Base-by-base conservation (phyloP, 2,113 vertebrate genomes). In the Amia ocellicauda region DNA sequence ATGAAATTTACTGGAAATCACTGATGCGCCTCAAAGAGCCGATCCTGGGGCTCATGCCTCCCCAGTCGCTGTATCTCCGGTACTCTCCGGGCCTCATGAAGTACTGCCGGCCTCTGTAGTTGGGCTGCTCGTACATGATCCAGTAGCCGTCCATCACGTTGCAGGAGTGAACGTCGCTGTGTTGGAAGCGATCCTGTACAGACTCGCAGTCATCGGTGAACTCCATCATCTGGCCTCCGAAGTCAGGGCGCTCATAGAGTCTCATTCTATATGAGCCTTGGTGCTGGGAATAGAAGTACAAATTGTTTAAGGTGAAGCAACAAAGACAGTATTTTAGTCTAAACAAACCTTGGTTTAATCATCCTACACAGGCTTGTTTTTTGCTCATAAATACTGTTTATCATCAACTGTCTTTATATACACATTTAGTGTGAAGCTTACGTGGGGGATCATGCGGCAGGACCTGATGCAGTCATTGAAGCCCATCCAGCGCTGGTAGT, bases 391-490 rank as follows among this genome's bases (percentile, higher is more conserved):
- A n/a, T n/a, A n/a, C n/a, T n/a, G n/a, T n/a, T n/a, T n/a, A n/a
- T n/a, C n/a, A n/a, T n/a, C n/a, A n/a, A n/a, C n/a, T n/a, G n/a
- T n/a, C n/a, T n/a, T n/a, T n/a, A n/a, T n/a, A n/a, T n/a, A n/a
- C n/a, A n/a, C n/a, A n/a, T n/a, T n/a, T n/a, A n/a, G n/a, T n/a
- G n/a, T n/a, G n/a, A n/a, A n/a, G n/a, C n/a, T n/a, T n/a, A n/a
- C n/a, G n/a, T n/a, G n/a, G n/a, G n/a, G n/a, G n/a, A n/a, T n/a
- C n/a, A n/a, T n/a, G n/a, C 80, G 81, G 74, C 86, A 88, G 66
- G 87, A 89, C 55, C 83, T 81, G 74, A 89, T 80, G 73, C 51
- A 62, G 61, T 88, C 87, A 16, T 79, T 70, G 67, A 71, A 60
- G 1, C 41, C 36, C 60, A 62, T 53, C 71, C 73, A 55, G 60